Evolutionary conservation across 2,797 vertebrate species (phyloP).

Genomic region (Ambastaia sidthimunki): DNA sequence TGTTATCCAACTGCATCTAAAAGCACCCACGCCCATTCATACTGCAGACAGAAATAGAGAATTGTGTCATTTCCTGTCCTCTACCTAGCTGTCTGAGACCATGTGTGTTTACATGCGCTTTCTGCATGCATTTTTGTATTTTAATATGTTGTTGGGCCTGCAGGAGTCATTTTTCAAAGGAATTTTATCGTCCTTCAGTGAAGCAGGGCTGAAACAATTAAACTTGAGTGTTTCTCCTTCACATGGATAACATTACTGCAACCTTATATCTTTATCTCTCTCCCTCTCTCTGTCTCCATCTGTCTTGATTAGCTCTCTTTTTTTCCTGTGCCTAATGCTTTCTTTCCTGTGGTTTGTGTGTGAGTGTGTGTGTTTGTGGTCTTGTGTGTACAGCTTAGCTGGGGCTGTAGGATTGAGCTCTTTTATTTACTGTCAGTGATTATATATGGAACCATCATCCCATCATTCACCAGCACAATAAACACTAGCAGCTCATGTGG

Average conservation of each 20-base stretch:
- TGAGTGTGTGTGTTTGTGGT: background rate
- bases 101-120: conserved; percentile 25
- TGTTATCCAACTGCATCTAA: conserved; percentile 39
- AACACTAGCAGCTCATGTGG: background rate
- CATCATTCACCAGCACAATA: conserved; percentile 61
- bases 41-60: conserved; percentile 68
- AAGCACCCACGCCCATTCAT: conserved; percentile 43
- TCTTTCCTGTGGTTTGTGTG: conserved; percentile 1
- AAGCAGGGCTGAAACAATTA: conserved; percentile 22
- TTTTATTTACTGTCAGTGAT: conserved; percentile 61
- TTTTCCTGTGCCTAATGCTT: conserved; percentile 42
- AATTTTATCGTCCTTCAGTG: conserved; percentile 12
- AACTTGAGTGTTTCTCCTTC: conserved; percentile 41
- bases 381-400: background rate
- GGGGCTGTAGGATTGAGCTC: conserved; percentile 41
- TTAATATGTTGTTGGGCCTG: background rate
- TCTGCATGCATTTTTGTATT: conserved; percentile 20
- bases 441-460: conserved; percentile 65
- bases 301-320: conserved; percentile 58
- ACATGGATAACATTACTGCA: conserved; percentile 60
- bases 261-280: conserved; percentile 14
- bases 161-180: conserved; percentile 11
- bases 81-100: conserved; percentile 61
- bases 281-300: conserved; percentile 36
- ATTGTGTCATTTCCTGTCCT: conserved; percentile 72